Evolutionary conservation across 2,888 invertebrate species (phyloP).

Genomic region (Erannis defoliaria): DNA sequence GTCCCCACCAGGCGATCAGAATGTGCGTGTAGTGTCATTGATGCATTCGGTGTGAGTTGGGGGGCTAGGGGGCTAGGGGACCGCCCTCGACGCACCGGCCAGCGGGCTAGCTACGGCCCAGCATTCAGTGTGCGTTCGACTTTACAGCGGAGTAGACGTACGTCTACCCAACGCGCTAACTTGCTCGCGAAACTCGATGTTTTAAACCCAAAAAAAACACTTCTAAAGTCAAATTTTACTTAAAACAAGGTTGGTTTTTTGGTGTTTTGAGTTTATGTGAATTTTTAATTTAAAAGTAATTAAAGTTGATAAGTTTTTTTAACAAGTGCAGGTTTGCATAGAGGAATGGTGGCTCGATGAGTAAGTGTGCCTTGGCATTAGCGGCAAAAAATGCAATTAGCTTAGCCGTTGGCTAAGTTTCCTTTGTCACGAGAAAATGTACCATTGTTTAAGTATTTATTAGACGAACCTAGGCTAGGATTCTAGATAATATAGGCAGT

Average conservation of each 20-base stretch:
- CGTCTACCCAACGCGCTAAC: constrained; percentile 73
- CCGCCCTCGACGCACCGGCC: constrained; percentile 45
- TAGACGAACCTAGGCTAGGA: constrained; percentile 65
- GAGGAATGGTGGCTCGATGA: constrained; percentile 82
- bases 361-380: constrained; percentile 83
- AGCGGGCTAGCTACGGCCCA: constrained; percentile 29
- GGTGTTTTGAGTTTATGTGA: constrained; percentile 60
- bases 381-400: constrained; percentile 83
- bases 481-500: constrained; percentile 43
- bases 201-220: constrained; percentile 54
- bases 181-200: constrained; percentile 78
- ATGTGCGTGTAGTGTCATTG: constrained; percentile 85
- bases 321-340: constrained; percentile 74
- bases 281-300: not conserved
- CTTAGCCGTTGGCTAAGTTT: constrained; percentile 72
- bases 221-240: constrained; percentile 50
- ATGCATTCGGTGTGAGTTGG: constrained; percentile 83
- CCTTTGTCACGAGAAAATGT: constrained; percentile 80
- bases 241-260: constrained; percentile 67
- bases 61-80: constrained; percentile 64
- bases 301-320: constrained; percentile 69
- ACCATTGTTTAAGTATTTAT: constrained; percentile 82
- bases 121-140: constrained; percentile 79
- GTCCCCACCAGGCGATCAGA: constrained; percentile 69
- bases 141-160: constrained; percentile 70